These are phyloP conservation scores for Zaprionus tsacasi DNA, from an alignment of 1,140 invertebrate species.

Conservation along the genomic window DNA sequence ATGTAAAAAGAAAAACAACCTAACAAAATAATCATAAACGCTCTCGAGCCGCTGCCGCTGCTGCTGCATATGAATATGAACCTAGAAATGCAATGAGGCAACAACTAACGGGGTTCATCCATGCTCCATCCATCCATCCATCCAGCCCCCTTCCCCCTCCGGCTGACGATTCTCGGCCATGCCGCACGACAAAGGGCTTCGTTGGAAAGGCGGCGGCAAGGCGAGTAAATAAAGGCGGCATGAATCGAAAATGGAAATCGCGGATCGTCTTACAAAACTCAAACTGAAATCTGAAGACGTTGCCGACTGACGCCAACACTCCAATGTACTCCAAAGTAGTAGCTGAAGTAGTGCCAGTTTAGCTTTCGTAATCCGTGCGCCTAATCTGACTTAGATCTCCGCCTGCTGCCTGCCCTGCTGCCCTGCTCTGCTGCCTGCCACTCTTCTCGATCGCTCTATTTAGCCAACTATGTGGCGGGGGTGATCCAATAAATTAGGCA, in stretches of 20 bases:
- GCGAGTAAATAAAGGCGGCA: conserved; percentile 68
- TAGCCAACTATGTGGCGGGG: conserved; percentile 59
- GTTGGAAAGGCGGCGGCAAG: conserved; percentile 41
- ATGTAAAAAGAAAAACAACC: conserved; percentile 23
- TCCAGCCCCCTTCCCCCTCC: not conserved
- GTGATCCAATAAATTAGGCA: conserved; percentile 76
- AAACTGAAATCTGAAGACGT: conserved; percentile 65
- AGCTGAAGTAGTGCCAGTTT: conserved; percentile 24
- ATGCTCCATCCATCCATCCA: not conserved
- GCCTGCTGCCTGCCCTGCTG: not conserved
- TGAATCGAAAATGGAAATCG: conserved; percentile 78
- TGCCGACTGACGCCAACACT: conserved; percentile 47
- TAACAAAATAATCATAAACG: conserved; percentile 34
- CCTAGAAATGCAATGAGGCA: conserved; percentile 77
- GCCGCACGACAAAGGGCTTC: conserved; percentile 72
- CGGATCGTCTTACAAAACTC: conserved; percentile 71
- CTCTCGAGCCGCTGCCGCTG: conserved; percentile 26
- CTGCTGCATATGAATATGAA: conserved; percentile 56
- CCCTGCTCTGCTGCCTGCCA: too few relatives aligned
- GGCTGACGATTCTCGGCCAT: conserved; percentile 35
- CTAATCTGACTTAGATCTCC: conserved; percentile 12
- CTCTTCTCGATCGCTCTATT: conserved; percentile 72
- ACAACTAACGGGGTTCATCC: conserved; percentile 40
- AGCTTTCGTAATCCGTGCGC: conserved; percentile 57
- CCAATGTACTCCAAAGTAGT: conserved; percentile 39